These are phyloP conservation scores for Dasypogon diadema DNA, from an alignment of 2,888 invertebrate genomes.

Conservation along the genomic window DNA sequence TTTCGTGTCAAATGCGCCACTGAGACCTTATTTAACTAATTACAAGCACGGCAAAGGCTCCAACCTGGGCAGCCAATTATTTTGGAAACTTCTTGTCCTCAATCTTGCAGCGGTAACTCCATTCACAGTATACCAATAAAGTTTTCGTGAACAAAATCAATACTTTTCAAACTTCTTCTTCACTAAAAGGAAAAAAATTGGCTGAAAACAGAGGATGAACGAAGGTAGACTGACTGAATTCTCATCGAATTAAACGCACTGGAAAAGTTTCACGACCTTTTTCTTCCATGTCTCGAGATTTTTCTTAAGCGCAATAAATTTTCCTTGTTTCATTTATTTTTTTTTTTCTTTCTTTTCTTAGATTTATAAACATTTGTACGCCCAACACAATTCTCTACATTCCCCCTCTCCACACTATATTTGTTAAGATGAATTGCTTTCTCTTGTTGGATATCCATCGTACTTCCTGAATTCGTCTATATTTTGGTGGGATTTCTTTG, in stretches of 20 bases:
- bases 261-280: constrained; percentile 28
- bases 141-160: constrained; percentile 1
- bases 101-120: background rate
- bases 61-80: constrained; percentile 3
- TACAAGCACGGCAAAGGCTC: background rate
- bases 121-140: background rate
- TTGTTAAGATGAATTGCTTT: constrained; percentile 43
- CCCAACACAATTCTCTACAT: constrained; percentile 13
- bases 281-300: constrained; percentile 6
- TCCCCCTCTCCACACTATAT: constrained; percentile 13
- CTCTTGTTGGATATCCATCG: constrained; percentile 13
- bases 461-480: constrained; percentile 10
- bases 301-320: constrained; percentile 40
- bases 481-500: constrained; percentile 28
- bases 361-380: constrained; percentile 47
- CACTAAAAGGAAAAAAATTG: background rate
- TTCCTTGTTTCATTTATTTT: constrained; percentile 40
- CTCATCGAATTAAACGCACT: constrained; percentile 33
- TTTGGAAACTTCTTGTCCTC: background rate
- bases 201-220: background rate
- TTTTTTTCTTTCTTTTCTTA: constrained; percentile 11
- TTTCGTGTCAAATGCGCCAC: background rate
- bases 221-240: constrained; percentile 24
- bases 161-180: constrained; percentile 16
- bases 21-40: constrained; percentile 4